phyloP scores from a whole-genome alignment of 2,797 vertebrate species.

The Lycodopsis pacificus region DNA sequence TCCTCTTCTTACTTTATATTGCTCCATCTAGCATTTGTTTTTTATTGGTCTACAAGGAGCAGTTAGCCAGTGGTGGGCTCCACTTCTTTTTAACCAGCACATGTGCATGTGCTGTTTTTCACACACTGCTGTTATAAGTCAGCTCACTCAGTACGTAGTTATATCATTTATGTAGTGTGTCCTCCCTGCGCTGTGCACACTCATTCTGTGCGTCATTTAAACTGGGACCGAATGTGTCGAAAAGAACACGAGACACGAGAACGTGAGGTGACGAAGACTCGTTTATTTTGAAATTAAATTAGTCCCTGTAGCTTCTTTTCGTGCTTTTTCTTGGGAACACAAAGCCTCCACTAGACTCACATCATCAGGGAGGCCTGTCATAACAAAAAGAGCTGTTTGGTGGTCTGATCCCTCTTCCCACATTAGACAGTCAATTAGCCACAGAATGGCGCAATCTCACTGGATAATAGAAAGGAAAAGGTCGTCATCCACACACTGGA shows the following conservation, averaged over 20 bases:
- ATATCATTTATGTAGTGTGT: conserved; percentile 64
- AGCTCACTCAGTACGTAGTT: conserved; percentile 60
- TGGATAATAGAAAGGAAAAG: conserved; percentile 19
- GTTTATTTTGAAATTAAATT: background rate
- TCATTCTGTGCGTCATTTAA: background rate
- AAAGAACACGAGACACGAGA: background rate
- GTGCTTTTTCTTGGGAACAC: background rate
- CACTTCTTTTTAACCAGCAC: conserved; percentile 77
- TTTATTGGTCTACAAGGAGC: conserved; percentile 81
- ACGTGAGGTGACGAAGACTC: too few species aligned
- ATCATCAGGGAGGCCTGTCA: conserved; percentile 25
- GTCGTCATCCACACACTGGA: conserved; percentile 4
- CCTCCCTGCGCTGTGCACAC: conserved; percentile 25
- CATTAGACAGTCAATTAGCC: conserved; percentile 54
- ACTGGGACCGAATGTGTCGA: background rate
- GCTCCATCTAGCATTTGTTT: conserved; percentile 79
- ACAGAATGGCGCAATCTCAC: conserved; percentile 24
- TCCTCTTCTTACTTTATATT: conserved; percentile 61
- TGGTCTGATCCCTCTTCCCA: conserved; percentile 40
- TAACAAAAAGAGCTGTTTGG: conserved; percentile 33
- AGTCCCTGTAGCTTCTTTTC: background rate
- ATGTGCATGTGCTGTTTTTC: conserved; percentile 70
- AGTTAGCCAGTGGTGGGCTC: conserved; percentile 76
- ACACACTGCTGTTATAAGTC: conserved; percentile 65
- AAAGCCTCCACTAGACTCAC: conserved; percentile 13